These are phyloP conservation scores for Callithrix jacchus DNA, from an alignment of 2,113 vertebrate genomes.

Conservation along the genomic window DNA sequence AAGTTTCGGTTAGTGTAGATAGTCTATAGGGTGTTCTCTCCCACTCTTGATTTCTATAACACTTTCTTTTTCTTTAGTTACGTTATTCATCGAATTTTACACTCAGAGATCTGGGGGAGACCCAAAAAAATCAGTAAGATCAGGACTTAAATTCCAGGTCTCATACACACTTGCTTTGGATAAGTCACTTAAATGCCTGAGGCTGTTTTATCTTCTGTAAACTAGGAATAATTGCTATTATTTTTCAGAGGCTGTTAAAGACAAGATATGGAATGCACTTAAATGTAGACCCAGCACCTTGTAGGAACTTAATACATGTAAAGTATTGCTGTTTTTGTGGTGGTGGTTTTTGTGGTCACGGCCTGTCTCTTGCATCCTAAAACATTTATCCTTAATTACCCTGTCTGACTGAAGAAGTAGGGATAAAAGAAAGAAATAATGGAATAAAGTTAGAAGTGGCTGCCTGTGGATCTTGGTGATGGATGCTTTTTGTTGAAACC, in stretches of 20 bases:
- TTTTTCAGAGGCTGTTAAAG: neutral
- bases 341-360: neutral
- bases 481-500: neutral
- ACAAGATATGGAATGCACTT: neutral
- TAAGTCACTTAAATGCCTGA: neutral
- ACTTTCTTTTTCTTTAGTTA: neutral
- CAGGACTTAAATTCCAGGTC: neutral
- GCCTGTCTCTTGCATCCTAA: neutral
- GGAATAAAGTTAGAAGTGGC: neutral
- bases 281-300: neutral
- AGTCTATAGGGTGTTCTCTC: neutral
- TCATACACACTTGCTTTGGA: neutral
- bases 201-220: neutral
- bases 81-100: neutral
- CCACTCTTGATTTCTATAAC: neutral
- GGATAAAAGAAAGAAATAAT: neutral
- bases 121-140: neutral
- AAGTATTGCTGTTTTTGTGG: neutral
- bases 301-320: neutral
- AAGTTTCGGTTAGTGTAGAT: neutral
- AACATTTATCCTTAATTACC: neutral
- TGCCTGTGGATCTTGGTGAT: neutral
- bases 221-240: neutral
- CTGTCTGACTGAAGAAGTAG: neutral
- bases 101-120: neutral